phyloP scores from a whole-genome alignment of 92 coral and sea anemone genomes.

The Epizoanthus rinbou region DNA sequence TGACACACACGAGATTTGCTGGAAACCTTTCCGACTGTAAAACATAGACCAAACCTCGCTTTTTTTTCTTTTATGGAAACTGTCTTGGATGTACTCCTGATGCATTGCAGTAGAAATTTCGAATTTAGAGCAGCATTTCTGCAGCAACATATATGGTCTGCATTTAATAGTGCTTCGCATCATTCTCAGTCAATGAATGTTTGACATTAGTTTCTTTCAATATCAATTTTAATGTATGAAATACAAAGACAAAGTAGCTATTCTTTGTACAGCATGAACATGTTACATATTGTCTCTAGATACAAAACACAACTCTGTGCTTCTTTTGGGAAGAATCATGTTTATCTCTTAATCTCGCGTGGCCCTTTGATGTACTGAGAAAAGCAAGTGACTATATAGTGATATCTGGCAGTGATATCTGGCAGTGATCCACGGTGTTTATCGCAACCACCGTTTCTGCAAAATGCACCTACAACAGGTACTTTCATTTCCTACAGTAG shows the following conservation, averaged over 20 bases:
- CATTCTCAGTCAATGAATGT: too few relatives aligned
- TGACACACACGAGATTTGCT: not conserved
- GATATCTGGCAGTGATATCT: not conserved
- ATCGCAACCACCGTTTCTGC: not conserved
- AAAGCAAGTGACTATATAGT: not conserved
- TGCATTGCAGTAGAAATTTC: too few relatives aligned
- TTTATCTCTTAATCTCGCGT: not conserved
- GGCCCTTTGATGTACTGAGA: not conserved
- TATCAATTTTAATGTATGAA: too few relatives aligned
- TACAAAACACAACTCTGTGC: too few relatives aligned
- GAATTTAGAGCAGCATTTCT: too few relatives aligned
- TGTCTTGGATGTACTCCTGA: not conserved
- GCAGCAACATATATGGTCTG: too few relatives aligned
- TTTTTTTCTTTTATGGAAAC: not conserved
- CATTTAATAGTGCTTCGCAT: too few relatives aligned
- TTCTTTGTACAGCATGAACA: too few relatives aligned
- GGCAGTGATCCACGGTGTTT: conserved; percentile 1
- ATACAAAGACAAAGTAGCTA: too few relatives aligned
- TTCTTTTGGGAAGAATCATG: not conserved
- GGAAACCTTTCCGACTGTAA: not conserved
- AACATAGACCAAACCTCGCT: not conserved
- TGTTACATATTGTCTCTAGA: too few relatives aligned
- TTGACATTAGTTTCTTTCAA: too few relatives aligned
- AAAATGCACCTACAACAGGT: not conserved
- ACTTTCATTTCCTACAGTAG: not conserved